A percentile compares a stretch with the other conserved stretches of the same genome.
These are phyloP conservation scores for Delphinus delphis DNA, from an alignment of 2,113 vertebrate species.

Conservation along the genomic window DNA sequence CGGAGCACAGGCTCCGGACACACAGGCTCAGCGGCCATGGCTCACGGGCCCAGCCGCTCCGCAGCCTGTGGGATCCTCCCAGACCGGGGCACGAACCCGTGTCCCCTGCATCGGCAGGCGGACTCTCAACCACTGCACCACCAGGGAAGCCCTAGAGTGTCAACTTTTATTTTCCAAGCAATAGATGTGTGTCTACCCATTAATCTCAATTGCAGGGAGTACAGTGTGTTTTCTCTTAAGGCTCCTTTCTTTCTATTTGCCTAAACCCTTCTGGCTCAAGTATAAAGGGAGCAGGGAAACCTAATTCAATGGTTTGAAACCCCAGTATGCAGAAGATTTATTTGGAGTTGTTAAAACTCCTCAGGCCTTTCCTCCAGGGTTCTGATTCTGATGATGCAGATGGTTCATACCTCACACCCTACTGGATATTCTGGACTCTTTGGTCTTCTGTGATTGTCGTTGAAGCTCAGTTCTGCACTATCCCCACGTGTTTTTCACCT, in stretches of 20 bases:
- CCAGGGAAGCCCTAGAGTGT: not conserved
- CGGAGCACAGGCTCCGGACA: no score
- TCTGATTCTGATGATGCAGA: not conserved
- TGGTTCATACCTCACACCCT: not conserved
- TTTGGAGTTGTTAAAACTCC: not conserved
- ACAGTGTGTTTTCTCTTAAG: not conserved
- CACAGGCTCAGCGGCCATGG: no score
- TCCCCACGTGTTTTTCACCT: not conserved
- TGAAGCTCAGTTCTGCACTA: not conserved
- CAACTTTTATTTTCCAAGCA: not conserved
- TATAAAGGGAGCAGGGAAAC: not conserved
- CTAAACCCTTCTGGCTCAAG: not conserved
- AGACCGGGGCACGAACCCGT: no score
- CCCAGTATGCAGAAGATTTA: not conserved
- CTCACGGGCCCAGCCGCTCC: no score
- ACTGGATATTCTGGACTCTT: not conserved
- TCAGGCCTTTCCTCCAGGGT: not conserved
- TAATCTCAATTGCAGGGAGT: not conserved
- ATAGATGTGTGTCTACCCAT: not conserved
- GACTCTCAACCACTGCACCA: no score
- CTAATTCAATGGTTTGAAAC: not conserved
- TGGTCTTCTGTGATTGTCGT: fast-evolving
- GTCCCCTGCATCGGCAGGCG: no score
- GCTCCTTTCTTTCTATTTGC: not conserved
- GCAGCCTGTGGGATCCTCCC: no score